These are phyloP conservation scores for Melanerpes formicivorus DNA, from an alignment of 2,113 vertebrate genomes.

Conservation along the genomic window DNA sequence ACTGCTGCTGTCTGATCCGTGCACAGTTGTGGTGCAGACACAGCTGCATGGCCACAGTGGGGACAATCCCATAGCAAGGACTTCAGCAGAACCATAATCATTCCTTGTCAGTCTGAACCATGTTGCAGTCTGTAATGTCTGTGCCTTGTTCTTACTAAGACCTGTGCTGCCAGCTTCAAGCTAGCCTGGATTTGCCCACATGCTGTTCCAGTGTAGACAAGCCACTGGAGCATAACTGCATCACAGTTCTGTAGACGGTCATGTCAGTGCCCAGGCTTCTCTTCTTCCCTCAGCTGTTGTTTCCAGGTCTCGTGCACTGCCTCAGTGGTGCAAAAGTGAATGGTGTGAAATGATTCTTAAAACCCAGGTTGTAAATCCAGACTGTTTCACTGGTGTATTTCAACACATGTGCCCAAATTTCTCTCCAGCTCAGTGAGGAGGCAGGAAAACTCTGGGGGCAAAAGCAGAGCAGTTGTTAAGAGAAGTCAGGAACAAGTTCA, in stretches of 20 bases:
- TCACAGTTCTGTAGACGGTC: neutral
- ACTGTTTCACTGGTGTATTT: neutral
- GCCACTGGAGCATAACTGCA: neutral
- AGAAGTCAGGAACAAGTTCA: neutral
- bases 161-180: neutral
- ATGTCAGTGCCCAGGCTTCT: neutral
- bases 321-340: neutral
- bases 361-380: neutral
- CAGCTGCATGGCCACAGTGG: neutral
- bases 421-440: neutral
- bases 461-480: neutral
- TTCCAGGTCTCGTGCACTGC: neutral
- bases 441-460: neutral
- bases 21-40: neutral
- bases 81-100: neutral
- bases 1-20: neutral
- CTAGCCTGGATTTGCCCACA: neutral
- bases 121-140: neutral
- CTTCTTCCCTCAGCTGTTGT: neutral
- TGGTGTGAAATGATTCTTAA: neutral
- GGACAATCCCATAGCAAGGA: neutral
- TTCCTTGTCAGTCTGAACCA: neutral
- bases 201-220: neutral
- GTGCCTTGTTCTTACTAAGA: neutral
- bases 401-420: neutral